Percentiles rank a stretch among this genome's conserved stretches.
Evolutionary conservation across 64 coral and sea anemone genomes (phyloP).

Genomic region (Montipora sp.): DNA sequence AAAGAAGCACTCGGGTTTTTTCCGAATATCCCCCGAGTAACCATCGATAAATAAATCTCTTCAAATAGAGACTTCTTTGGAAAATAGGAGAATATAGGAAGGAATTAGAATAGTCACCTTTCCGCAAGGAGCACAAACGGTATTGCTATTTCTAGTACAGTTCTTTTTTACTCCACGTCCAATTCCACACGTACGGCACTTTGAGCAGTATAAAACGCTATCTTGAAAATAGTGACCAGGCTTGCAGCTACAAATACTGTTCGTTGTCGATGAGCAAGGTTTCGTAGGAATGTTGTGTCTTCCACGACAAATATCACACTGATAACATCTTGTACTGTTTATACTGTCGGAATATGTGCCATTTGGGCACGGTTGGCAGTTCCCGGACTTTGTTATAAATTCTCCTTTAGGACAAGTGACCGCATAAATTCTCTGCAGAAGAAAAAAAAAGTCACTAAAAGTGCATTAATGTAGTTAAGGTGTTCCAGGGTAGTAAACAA

Average conservation of each 20-base stretch:
- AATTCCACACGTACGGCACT: not conserved
- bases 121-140: conserved; percentile 15
- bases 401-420: conserved; percentile 17
- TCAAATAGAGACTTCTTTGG: too few relatives aligned
- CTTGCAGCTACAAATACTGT: conserved; percentile 19
- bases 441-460: not conserved
- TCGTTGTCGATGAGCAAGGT: not conserved
- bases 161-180: conserved; percentile 39
- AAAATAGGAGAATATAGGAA: too few relatives aligned
- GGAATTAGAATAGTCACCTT: not conserved
- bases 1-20: too few relatives aligned
- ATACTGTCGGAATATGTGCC: not conserved
- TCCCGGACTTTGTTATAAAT: not conserved
- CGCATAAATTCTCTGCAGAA: conserved; percentile 12
- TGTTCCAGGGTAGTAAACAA: too few relatives aligned
- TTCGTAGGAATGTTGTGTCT: not conserved
- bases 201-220: not conserved
- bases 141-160: conserved; percentile 16
- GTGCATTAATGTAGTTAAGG: not conserved
- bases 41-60: too few relatives aligned
- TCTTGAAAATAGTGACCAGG: conserved; percentile 24
- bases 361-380: not conserved
- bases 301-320: not conserved
- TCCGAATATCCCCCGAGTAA: too few relatives aligned
- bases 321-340: conserved; percentile 11